Base-by-base conservation (phyloP, 2,888 invertebrate genomes). In the Dynastes grantii region DNA sequence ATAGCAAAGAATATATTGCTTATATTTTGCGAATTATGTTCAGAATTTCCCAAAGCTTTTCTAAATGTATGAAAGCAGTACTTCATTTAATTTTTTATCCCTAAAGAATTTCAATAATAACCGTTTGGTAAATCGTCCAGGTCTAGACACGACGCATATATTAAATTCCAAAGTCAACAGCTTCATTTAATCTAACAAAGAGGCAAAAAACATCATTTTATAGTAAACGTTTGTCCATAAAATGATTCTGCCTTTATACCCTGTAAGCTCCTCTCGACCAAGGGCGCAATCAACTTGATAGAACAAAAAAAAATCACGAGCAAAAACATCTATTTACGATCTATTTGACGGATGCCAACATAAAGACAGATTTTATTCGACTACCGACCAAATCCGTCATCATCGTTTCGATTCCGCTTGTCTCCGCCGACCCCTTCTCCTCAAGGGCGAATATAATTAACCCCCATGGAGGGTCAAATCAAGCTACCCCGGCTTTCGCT, bases 361-460 rank as follows among this genome's bases (percentile, higher is more conserved):
- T 73, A 73, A 37, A 73, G 58, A 58, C 73, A 13, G 58, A 75
- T 75, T 75, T 75, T 61, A 75, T 75, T 75, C 73, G 45, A 61
- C 40, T 45, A 3, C 32, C 32, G 32, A 5, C 32, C 32, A 32
- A 32, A 32, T 32, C 32, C 29, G 27, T 22, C 45, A 22, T 29
- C 49, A 16, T 13, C 51, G 32, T 55, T 70, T n/a, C 73, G n/a
- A 45, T n/a, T 16, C 40, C 37, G 61, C 61, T n/a, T 58, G 40
- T 73, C 73, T 58, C 64, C 67, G 67, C 40, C 55, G 55, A 45
- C 45, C n/a, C 16, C 16, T 55, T 9, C 84, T 83, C 79, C 85
- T 32, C 85, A 80, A 81, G 83, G 79, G 83, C 79, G 85, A 84
- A 81, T 82, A 84, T 85, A 85, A 85, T 85, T 85, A 85, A 85